Percentiles rank a stretch among this genome's conserved stretches.
These are phyloP conservation scores for Palythoa grandis DNA, from an alignment of 92 coral and sea anemone genomes.

Conservation along the genomic window DNA sequence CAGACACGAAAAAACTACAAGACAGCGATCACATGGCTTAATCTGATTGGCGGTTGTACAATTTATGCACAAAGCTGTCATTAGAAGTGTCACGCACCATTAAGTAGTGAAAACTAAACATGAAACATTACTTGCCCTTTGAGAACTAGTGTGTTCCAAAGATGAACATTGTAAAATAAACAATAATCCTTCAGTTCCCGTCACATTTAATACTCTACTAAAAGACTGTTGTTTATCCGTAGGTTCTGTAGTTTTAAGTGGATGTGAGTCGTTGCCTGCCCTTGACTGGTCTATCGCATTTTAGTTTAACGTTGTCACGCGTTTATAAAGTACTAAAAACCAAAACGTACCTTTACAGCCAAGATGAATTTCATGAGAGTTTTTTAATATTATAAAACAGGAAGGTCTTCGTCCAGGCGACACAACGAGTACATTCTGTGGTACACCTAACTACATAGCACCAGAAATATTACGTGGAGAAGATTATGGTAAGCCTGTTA, in stretches of 20 bases:
- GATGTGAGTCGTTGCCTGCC: too few species aligned
- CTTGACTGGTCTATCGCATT: too few species aligned
- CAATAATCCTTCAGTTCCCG: not conserved
- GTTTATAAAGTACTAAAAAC: too few species aligned
- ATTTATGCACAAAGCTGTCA: not conserved
- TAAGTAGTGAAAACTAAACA: not conserved
- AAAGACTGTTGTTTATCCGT: too few species aligned
- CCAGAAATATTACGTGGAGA: slow-evolving; percentile 98
- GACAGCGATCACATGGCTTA: slow-evolving; percentile 2
- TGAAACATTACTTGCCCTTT: too few species aligned
- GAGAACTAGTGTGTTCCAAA: too few species aligned
- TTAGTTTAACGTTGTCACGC: too few species aligned
- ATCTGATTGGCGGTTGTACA: not conserved
- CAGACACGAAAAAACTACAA: too few species aligned
- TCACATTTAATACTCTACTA: not conserved
- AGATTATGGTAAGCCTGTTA: slow-evolving; percentile 80
- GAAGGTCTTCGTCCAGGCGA: slow-evolving; percentile 99
- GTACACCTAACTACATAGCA: slow-evolving; percentile 99
- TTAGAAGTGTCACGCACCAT: not conserved
- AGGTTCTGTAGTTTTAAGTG: too few species aligned
- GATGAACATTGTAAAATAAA: too few species aligned
- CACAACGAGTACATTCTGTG: slow-evolving; percentile 94
- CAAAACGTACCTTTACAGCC: too few species aligned
- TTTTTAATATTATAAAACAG: slow-evolving; percentile 31
- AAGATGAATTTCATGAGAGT: too few species aligned